Evolutionary conservation across 2,113 vertebrate species (phyloP).

Genomic region (Tyrannus savana): DNA sequence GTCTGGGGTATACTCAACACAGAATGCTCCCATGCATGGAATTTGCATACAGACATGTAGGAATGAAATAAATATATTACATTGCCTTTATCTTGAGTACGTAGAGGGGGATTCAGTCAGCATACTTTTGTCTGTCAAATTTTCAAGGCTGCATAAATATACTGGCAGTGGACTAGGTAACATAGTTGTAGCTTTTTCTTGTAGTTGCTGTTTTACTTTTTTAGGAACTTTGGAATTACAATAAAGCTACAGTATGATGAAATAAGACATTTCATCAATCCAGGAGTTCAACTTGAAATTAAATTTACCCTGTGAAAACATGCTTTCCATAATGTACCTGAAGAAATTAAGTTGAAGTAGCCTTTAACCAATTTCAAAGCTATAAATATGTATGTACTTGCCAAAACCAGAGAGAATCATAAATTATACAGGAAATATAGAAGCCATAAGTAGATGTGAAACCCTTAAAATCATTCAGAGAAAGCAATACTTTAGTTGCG

Average conservation of each 20-base stretch:
- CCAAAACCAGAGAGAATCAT: not conserved
- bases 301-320: conserved; percentile 4
- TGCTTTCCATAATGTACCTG: not conserved
- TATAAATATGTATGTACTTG: not conserved
- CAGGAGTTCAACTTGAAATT: conserved; percentile 13
- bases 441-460: not conserved
- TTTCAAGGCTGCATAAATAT: not conserved
- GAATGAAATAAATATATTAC: not conserved
- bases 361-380: conserved; percentile 19
- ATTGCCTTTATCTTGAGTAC: not conserved
- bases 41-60: not conserved
- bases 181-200: not conserved
- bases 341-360: conserved; percentile 18
- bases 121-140: not conserved
- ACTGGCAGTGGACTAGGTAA: not conserved
- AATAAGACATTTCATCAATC: conserved; percentile 30
- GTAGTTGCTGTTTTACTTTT: not conserved
- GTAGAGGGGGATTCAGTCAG: not conserved
- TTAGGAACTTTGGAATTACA: not conserved
- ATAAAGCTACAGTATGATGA: not conserved
- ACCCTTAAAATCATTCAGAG: not conserved
- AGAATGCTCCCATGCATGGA: not conserved
- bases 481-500: not conserved
- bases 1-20: not conserved
- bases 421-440: not conserved